Conservation (phyloP, 2,888 invertebrate genomes). For the Monoplex corrugatus region DNA sequence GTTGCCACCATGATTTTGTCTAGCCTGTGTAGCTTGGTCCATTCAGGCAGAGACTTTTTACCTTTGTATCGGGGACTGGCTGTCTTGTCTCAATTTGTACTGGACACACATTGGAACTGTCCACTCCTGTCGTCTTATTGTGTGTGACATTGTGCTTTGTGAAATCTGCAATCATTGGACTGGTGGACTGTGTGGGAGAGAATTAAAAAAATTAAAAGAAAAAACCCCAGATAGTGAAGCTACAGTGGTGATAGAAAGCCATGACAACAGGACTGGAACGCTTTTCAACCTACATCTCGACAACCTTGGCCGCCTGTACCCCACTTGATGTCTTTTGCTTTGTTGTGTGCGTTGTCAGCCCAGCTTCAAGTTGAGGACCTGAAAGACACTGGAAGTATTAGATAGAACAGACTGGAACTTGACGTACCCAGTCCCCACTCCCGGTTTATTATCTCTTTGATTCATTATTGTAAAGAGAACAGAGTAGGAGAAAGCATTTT, state of each 20-base stretch:
- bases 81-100: conserved; percentile 17
- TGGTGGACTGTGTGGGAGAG: conserved; percentile 2
- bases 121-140: neutral
- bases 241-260: neutral
- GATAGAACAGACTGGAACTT: too few species aligned
- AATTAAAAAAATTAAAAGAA: too few species aligned
- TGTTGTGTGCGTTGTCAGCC: neutral
- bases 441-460: too few species aligned
- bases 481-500: too few species aligned
- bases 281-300: neutral
- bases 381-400: neutral
- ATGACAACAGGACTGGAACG: conserved; percentile 6
- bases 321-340: conserved; percentile 6
- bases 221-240: too few species aligned
- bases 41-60: neutral
- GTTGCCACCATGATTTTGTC: neutral
- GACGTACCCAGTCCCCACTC: too few species aligned
- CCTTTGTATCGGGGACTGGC: conserved; percentile 23
- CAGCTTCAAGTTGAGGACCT: neutral
- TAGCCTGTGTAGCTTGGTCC: neutral
- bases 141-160: conserved; percentile 41
- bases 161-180: conserved; percentile 36
- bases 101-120: conserved; percentile 27
- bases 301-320: neutral
- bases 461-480: too few species aligned